These are phyloP conservation scores for Chrysocyon brachyurus DNA, from an alignment of 2,797 vertebrate genomes.

Conservation along the genomic window DNA sequence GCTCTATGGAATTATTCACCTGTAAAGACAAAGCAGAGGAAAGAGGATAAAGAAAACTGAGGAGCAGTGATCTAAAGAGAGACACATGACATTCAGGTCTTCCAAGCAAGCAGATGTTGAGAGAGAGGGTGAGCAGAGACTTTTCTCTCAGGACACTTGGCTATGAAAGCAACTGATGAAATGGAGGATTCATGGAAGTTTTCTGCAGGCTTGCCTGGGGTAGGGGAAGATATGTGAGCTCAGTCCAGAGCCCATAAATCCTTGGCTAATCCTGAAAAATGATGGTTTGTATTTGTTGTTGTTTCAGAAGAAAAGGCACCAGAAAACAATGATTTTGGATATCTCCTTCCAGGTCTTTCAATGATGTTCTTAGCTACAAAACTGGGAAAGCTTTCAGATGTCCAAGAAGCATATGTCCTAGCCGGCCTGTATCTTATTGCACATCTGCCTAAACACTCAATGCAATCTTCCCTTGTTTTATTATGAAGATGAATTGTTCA, in stretches of 20 bases:
- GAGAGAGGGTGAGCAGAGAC: neutral
- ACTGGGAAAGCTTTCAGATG: neutral
- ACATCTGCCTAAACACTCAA: neutral
- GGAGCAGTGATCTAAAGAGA: neutral
- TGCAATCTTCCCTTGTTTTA: neutral
- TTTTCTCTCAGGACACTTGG: neutral
- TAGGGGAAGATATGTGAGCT: neutral
- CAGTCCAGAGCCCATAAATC: neutral
- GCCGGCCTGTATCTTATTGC: neutral
- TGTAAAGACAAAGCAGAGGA: neutral
- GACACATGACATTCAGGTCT: neutral
- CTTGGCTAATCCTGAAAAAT: neutral
- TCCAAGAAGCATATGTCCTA: neutral
- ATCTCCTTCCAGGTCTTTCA: neutral
- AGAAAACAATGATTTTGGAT: conserved; percentile 9
- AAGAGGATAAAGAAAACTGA: neutral
- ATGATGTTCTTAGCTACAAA: neutral
- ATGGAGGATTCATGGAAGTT: accelerated
- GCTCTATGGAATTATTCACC: neutral
- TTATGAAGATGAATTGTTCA: conserved; percentile 28
- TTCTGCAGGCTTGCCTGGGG: neutral
- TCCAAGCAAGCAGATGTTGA: neutral
- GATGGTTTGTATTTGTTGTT: neutral
- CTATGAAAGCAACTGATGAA: neutral
- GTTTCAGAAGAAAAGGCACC: neutral